Evolutionary conservation across 2,113 vertebrate genomes (phyloP), one percentile per base, ranked within the genome.

Genomic region (Thermophis baileyi): DNA sequence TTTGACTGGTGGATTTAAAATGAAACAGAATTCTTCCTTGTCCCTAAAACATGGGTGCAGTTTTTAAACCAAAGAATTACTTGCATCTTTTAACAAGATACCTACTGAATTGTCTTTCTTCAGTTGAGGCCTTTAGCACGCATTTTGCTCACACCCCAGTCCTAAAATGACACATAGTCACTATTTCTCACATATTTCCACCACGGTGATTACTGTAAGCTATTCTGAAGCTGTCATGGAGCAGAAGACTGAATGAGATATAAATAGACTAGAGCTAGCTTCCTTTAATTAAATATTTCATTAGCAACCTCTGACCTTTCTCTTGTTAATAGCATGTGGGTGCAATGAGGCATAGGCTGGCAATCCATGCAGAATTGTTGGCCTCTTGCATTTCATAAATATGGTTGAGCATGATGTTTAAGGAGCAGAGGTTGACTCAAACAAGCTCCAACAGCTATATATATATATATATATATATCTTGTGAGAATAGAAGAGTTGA

Each of bases 281-380:
- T 89, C 22, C 87, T 85, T 89, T 69, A 89, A 91, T 88, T 49
- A 91, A 91, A 47, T 35, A 91, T 85, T 91, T 91, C 60, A 47
- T 44, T 35, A 35, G 51, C 44, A 40, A 69, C 93, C 51, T 44
- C 50, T 50, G 60, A 40, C 90, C 93, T 91, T 88, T 81, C 60
- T n/a, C 60, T 89, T 50, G 50, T 88, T 55, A 88, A 55, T 50
- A 47, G 87, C 8, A 44, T 7, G 46, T 8, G 24, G 44, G 57
- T 44, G 40, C 90, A 57, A 25, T 44, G 16, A 85, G 53, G 46
- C 69, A 46, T 60, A 47, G 25, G 46, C 22, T 16, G 51, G 90
- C 44, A 81, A 88, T 44, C 60, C 90, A 85, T 20, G 51, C 63
- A 89, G 90, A 89, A 88, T 51, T 35, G 44, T 57, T 85, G n/a